phyloP scores from a whole-genome alignment of 2,113 vertebrate genomes.

The Trematomus loennbergii region DNA sequence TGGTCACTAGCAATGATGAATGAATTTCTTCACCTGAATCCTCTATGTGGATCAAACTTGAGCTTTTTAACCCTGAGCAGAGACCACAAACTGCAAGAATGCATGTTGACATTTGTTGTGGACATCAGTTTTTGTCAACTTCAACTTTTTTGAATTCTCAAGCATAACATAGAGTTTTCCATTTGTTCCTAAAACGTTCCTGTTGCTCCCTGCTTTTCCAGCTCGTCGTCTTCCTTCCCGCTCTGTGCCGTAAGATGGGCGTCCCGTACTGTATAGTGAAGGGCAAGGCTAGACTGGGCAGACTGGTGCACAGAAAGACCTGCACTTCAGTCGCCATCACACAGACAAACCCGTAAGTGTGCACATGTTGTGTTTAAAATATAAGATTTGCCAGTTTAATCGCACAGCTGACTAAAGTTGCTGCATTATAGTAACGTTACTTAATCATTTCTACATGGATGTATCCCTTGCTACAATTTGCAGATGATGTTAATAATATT shows the following conservation, averaged over 20 bases:
- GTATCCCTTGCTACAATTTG: no score
- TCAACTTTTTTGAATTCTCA: no score
- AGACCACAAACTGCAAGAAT: constrained; percentile 37
- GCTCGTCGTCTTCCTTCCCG: constrained; percentile 97
- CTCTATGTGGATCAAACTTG: constrained; percentile 79
- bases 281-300: constrained; percentile 94
- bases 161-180: no score
- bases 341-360: constrained; percentile 95
- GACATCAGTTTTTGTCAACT: neutral
- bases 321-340: constrained; percentile 95
- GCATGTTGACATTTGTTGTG: neutral
- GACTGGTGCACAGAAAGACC: constrained; percentile 96
- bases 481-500: no score
- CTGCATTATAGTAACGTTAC: neutral
- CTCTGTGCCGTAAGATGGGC: constrained; percentile 97
- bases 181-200: neutral
- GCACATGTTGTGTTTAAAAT: neutral
- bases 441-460: neutral
- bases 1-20: constrained; percentile 83
- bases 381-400: neutral
- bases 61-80: constrained; percentile 89
- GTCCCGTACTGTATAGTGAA: constrained; percentile 98
- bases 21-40: constrained; percentile 88
- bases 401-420: neutral
- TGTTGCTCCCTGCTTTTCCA: constrained; percentile 54